A percentile compares a stretch with the other conserved stretches of the same genome.
Evolutionary conservation across 2,113 vertebrate species (phyloP).

Genomic region (Corythoichthys haematopterus): DNA sequence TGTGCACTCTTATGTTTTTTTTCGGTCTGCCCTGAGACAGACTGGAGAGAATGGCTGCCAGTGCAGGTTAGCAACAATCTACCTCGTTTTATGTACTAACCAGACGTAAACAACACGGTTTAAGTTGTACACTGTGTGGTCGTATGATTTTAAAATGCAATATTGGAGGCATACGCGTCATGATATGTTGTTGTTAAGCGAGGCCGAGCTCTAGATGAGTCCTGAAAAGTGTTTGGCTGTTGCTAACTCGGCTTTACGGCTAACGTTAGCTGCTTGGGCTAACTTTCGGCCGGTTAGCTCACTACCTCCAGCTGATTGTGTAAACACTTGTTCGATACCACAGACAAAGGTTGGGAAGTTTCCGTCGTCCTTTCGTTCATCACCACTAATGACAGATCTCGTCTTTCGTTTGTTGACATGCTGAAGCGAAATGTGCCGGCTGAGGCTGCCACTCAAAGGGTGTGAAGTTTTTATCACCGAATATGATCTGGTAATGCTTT

Average conservation of each 20-base stretch:
- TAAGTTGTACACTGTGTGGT: constrained; percentile 30
- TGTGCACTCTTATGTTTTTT: constrained; percentile 62
- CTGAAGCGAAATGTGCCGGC: background rate
- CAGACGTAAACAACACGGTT: constrained; percentile 23
- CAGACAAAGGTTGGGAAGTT: constrained; percentile 25
- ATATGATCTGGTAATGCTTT: constrained; percentile 43
- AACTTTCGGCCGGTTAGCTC: constrained; percentile 61
- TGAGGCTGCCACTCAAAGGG: background rate
- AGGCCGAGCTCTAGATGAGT: constrained; percentile 38
- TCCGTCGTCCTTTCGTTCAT: background rate
- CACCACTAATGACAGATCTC: accelerated
- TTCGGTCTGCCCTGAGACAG: constrained; percentile 68
- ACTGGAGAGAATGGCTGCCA: constrained; percentile 91
- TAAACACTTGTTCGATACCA: constrained; percentile 64
- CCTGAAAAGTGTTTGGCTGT: constrained; percentile 51
- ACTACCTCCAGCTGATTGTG: constrained; percentile 65
- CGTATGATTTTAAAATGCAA: background rate
- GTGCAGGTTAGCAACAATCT: constrained; percentile 85
- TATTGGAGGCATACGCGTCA: constrained; percentile 15
- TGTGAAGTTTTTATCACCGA: constrained; percentile 19
- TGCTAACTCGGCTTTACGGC: constrained; percentile 43
- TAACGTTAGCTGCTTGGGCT: constrained; percentile 53
- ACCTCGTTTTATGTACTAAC: constrained; percentile 54
- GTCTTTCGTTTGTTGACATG: accelerated
- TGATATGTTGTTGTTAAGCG: constrained; percentile 11